phyloP scores from a whole-genome alignment of 2,797 vertebrate genomes.

The Loriculus beryllinus region DNA sequence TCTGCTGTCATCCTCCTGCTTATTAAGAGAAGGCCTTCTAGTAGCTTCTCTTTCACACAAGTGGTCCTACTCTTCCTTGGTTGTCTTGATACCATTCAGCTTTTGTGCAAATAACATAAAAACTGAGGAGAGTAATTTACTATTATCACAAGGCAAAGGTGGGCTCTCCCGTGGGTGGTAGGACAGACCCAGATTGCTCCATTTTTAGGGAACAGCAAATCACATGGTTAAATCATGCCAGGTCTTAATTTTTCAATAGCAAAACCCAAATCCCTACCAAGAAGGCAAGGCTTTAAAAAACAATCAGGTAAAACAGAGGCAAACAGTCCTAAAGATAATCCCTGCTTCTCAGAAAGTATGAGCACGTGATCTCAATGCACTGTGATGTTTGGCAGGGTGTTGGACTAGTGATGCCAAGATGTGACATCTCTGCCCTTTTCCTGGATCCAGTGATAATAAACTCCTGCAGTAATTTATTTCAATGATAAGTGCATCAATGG shows the following conservation, averaged over 20 bases:
- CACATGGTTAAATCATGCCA: not conserved
- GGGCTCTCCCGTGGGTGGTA: not conserved
- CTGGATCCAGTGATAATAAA: not conserved
- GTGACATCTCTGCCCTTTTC: constrained; percentile 12
- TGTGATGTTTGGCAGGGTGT: not conserved
- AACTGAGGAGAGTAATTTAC: not conserved
- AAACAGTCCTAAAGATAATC: not conserved
- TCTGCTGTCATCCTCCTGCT: not conserved
- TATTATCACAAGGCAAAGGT: not conserved
- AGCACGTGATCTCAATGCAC: not conserved
- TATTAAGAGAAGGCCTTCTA: not conserved
- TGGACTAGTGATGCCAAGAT: not conserved
- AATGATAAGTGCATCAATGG: not conserved
- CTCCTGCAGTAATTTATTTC: not conserved
- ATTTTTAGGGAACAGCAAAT: not conserved
- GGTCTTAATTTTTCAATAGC: not conserved
- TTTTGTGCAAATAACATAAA: not conserved
- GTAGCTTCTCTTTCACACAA: not conserved
- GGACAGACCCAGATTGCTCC: not conserved
- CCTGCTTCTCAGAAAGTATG: not conserved
- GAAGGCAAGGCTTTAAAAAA: not conserved
- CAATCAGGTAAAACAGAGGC: not conserved
- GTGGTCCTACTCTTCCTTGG: not conserved
- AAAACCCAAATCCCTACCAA: not conserved
- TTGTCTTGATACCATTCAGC: not conserved